Evolutionary conservation across 2,888 invertebrate genomes (phyloP), one percentile per base, ranked within the genome.

Genomic region (Drosophila recens): DNA sequence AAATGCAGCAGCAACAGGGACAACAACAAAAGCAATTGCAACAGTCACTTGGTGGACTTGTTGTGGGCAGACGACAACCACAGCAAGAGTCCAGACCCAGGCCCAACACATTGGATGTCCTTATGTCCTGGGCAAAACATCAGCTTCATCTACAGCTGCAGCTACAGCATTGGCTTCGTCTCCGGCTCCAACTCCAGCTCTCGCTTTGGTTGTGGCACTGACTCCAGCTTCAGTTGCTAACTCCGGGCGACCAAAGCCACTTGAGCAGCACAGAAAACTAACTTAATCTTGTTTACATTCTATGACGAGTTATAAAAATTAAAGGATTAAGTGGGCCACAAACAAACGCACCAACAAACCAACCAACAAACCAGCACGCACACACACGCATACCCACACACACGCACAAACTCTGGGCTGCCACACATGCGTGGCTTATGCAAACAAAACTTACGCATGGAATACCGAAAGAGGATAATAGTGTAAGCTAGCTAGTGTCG

Each of bases 261-360:
- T 89, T 89, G 83, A 86, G 86, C 76, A 82, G 75, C 80, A 86
- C 72, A 80, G 87, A 90, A 83, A 90, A 83, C 81, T 86, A 87
- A 88, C 84, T 81, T 90, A 89, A 88, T 90, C 90, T 90, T 87
- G 87, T 87, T 88, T 88, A 87, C 90, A 87, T 86, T 88, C 89
- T 88, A 86, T 88, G 89, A 83, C 90, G 89, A 87, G 90, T 90
- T 87, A 87, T 87, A 90, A 87, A 89, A 90, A 90, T 87, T 83
- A 87, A 88, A 86, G 89, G 87, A 86, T 87, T 90, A 83, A 86
- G 79, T 79, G 79, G 69, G 86, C 86, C 82, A 87, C 80, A 86
- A 89, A 79, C 87, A 86, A 81, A 87, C 69, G 75, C 76, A 81
- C 75, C 70, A n/a, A n/a, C n/a, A n/a, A n/a, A n/a, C n/a, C n/a